These are phyloP conservation scores for Lepus townsendii DNA, from an alignment of 2,797 vertebrate genomes.

Conservation along the genomic window DNA sequence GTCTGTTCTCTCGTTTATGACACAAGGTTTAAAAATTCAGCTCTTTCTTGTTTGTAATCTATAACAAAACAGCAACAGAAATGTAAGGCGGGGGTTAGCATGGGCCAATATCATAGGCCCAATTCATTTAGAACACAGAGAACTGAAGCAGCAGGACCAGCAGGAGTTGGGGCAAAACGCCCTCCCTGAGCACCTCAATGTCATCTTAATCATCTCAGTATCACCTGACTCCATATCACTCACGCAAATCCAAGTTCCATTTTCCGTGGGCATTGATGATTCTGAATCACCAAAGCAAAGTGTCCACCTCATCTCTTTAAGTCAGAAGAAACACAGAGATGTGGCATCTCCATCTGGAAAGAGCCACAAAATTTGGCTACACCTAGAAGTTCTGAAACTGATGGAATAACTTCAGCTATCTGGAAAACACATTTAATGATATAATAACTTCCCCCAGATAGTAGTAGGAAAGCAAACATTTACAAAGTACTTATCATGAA, in stretches of 20 bases:
- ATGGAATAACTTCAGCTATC: slow-evolving; percentile 20
- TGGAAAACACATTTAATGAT: slow-evolving; percentile 28
- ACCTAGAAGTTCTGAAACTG: slow-evolving; percentile 11
- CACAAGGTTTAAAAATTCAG: not conserved
- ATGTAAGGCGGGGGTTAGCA: not conserved
- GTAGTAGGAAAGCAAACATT: not conserved
- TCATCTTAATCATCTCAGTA: not conserved
- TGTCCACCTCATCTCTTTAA: not conserved
- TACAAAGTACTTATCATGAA: slow-evolving; percentile 17
- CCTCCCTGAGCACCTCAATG: not conserved
- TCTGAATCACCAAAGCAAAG: not conserved
- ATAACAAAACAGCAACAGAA: not conserved
- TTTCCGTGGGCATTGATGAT: not conserved
- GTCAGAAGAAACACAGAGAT: not conserved
- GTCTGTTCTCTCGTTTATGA: not conserved
- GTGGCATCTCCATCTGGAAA: not conserved
- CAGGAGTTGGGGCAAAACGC: not conserved
- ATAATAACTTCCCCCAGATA: not conserved
- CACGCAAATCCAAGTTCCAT: not conserved
- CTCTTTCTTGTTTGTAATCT: slow-evolving; percentile 17
- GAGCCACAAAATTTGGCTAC: not conserved
- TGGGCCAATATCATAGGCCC: not conserved
- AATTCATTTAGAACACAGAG: not conserved
- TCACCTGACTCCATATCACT: not conserved
- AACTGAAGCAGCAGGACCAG: not conserved